Evolutionary conservation across 2,113 vertebrate genomes (phyloP), one percentile per base, ranked within the genome.

Genomic region (Lasiurus borealis): DNA sequence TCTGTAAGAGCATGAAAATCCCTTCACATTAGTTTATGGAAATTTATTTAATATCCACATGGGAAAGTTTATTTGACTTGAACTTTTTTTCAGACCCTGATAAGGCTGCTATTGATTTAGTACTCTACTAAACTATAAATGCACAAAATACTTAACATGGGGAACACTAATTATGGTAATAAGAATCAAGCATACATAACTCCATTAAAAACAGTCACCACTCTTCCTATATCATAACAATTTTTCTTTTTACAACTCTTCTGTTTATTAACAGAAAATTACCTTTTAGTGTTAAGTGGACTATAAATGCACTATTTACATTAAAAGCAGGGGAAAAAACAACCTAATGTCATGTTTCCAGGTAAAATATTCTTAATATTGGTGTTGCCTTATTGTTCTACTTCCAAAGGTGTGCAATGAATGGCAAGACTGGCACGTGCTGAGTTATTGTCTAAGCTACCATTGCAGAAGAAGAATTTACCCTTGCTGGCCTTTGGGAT

Each of bases 261-360:
- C 81, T 96, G 62, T 96, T 98, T 94, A 97, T 98, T 98, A 98
- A 90, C 78, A 98, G 95, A 95, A 98, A 98, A 98, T 98, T 97
- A 97, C 91, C 91, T 97, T 96, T 97, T 92, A 96, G 95, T 95
- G 75, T 95, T 95, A 97, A 97, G 95, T 80, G 95, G 82, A 96
- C 96, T 97, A 85, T 92, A 96, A 97, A 97, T 69, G 90, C 69
- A 85, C 72, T 96, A 84, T 97, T 98, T 97, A 97, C 50, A 95
- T 10, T 36, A 92, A 84, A 46, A 97, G 46, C 10, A 48, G 89
- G 59, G 27, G 12, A 86, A 88, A 85, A 91, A 97, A 94, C 76
- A 5, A 40, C 76, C 95, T 75, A 97, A 85, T 90, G 36, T 78
- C 87, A 89, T 10, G 34, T 97, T 97, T 97, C 57, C 46, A 59